Evolutionary conservation across 2,888 invertebrate species (phyloP), one percentile per base, ranked within the genome.

Genomic region (Drosophila algonquin): DNA sequence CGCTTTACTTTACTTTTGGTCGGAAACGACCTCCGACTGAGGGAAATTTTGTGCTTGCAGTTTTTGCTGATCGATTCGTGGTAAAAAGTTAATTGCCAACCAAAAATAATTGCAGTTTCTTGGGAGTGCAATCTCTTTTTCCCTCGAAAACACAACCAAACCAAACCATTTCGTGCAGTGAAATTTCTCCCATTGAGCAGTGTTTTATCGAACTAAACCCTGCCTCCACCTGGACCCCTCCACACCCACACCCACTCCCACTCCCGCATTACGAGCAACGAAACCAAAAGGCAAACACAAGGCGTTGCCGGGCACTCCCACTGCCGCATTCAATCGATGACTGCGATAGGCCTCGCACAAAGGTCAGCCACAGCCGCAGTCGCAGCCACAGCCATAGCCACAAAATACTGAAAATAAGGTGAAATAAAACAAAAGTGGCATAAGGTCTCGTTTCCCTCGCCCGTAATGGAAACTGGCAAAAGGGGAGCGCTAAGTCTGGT

Each of bases 241-340:
- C 7, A 27, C 27, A 1, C 30, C 47, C 21, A 32, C 16, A 8
- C 16, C 46, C 76, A 64, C 68, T 63, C 63, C 47, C 35, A 51
- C 7, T 30, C 30, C 46, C 67, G 63, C 64, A 75, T 6, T n/a
- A 44, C 69, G 51, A 68, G 67, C 68, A 27, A 75, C 80, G 77
- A 81, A 77, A 2, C 40, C 40, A 7, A 40, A 85, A 85, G 85
- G 75, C 82, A 82, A 82, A 82, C 71, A 87, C 55, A 77, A 87
- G 87, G 82, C 82, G 87, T 80, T 57, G 70, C 73, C 50, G 9
- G 32, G 88, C 83, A 83, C 83, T 68, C 83, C 83, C 88, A 78
- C 74, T 68, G 45, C 77, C 77, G 73, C 73, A 83, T 78, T 83
- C 76, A 74, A 74, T 76, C 80, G 72, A 73, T 72, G 50, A 56